A percentile compares a stretch with the other conserved stretches of the same genome.
Evolutionary conservation across 2,797 vertebrate genomes (phyloP).

Genomic region (Myoxocephalus aenaeus): DNA sequence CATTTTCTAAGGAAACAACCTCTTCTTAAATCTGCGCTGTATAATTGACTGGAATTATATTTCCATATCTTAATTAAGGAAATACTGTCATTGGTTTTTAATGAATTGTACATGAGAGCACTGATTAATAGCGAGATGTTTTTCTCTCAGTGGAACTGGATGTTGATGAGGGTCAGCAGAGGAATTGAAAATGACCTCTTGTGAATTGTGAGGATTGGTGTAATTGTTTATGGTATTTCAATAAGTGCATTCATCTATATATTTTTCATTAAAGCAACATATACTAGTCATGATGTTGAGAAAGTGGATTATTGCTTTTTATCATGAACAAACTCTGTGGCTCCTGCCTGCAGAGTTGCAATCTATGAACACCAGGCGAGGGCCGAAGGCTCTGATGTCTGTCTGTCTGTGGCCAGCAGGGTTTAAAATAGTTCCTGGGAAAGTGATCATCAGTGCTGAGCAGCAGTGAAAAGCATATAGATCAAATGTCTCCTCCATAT

Average conservation of each 20-base stretch:
- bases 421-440: conserved; percentile 76
- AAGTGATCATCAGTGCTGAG: conserved; percentile 67
- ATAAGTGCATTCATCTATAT: background rate
- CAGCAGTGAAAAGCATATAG: conserved; percentile 45
- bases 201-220: background rate
- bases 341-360: conserved; percentile 25
- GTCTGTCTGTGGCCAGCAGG: conserved; percentile 39
- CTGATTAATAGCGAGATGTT: background rate
- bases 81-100: background rate
- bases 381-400: conserved; percentile 37
- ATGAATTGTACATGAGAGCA: background rate
- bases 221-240: background rate
- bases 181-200: conserved; percentile 26
- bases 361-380: conserved; percentile 41
- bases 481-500: conserved; percentile 62
- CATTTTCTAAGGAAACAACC: background rate
- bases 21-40: background rate
- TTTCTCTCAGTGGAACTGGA: conserved; percentile 6
- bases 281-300: background rate
- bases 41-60: background rate
- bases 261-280: conserved; percentile 1
- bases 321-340: conserved; percentile 4
- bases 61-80: background rate
- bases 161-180: conserved; percentile 9
- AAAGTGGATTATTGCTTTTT: conserved; percentile 11